These are phyloP conservation scores for Kradibia gibbosae DNA, from an alignment of 1,140 invertebrate genomes.

Conservation along the genomic window DNA sequence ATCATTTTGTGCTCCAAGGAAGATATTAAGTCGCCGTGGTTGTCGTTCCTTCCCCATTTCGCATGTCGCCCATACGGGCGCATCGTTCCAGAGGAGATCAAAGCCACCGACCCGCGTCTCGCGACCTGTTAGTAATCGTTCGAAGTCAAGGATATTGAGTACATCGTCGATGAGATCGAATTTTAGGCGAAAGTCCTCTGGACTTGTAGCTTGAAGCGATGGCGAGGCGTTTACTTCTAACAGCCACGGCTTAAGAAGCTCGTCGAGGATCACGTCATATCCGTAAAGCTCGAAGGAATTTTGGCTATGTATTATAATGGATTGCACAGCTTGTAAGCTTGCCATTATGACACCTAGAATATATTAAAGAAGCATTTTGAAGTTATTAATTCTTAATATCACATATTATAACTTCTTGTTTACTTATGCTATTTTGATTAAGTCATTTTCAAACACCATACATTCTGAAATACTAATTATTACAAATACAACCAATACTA, in stretches of 20 bases:
- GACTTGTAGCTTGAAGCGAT: constrained; percentile 76
- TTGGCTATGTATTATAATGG: constrained; percentile 67
- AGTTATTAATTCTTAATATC: too few relatives aligned
- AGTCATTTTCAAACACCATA: too few relatives aligned
- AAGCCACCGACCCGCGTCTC: constrained; percentile 76
- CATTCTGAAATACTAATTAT: too few relatives aligned
- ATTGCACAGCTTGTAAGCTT: constrained; percentile 73
- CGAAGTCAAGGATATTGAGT: constrained; percentile 69
- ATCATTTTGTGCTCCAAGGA: constrained; percentile 61
- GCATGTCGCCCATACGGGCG: constrained; percentile 66
- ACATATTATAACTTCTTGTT: too few relatives aligned
- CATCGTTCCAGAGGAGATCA: constrained; percentile 77
- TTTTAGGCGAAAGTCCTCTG: constrained; percentile 72
- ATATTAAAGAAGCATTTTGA: too few relatives aligned
- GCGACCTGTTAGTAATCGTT: constrained; percentile 69
- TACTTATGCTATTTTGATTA: too few relatives aligned
- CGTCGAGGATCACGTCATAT: constrained; percentile 78
- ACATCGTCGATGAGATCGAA: constrained; percentile 70
- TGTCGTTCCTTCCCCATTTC: not conserved
- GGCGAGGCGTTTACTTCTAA: constrained; percentile 80
- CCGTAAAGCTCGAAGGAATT: constrained; percentile 80
- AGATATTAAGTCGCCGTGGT: constrained; percentile 58
- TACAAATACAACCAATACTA: too few relatives aligned
- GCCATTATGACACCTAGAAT: constrained; percentile 71
- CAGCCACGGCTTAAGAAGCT: constrained; percentile 77